A percentile compares a stretch with the other conserved stretches of the same genome.
phyloP scores from a whole-genome alignment of 2,113 vertebrate genomes.

The Otus sunia region DNA sequence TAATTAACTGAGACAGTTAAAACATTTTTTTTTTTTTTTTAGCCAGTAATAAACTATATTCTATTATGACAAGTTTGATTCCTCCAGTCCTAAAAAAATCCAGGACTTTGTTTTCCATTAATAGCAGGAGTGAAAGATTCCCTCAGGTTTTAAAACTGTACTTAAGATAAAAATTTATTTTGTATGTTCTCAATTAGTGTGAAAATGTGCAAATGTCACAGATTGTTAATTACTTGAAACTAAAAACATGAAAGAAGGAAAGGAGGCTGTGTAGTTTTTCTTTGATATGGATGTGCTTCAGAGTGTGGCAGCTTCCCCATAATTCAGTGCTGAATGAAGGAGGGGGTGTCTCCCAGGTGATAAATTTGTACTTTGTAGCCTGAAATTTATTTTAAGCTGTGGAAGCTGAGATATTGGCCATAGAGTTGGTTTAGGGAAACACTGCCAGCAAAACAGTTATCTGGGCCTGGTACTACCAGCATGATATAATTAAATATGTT shows the following conservation, averaged over 20 bases:
- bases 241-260: neutral
- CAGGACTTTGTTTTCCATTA: neutral
- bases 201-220: constrained; percentile 12
- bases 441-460: constrained; percentile 1
- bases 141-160: neutral
- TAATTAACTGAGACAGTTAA: neutral
- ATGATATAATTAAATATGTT: neutral
- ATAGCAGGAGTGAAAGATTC: neutral
- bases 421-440: constrained; percentile 13
- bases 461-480: constrained; percentile 51
- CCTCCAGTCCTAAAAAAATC: neutral
- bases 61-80: neutral
- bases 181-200: neutral
- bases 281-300: neutral
- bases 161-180: neutral
- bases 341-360: neutral
- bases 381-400: constrained; percentile 1
- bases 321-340: neutral
- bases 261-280: neutral
- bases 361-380: neutral
- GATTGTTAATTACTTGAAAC: constrained; percentile 15
- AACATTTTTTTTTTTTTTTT: neutral
- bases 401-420: neutral
- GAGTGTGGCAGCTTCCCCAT: neutral
- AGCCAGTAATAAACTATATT: neutral